Conservation (phyloP, 2,797 vertebrate genomes). For the Falco novaeseelandiae region DNA sequence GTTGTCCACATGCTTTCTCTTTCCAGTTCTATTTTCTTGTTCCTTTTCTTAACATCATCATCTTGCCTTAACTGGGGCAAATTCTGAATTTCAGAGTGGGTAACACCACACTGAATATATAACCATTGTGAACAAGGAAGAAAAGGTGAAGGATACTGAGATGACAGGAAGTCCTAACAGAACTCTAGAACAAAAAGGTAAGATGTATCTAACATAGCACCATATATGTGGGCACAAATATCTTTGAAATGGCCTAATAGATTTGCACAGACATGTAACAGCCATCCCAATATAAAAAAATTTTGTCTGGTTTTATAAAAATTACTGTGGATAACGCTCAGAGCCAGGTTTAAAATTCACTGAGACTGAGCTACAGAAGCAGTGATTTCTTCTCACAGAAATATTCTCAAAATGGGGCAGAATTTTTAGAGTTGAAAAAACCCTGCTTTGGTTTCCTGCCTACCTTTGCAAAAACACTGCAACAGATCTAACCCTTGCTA, state of each 20-base stretch:
- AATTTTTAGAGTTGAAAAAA: not conserved
- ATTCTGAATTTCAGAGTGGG: not conserved
- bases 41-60: not conserved
- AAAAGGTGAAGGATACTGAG: not conserved
- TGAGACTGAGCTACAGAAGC: not conserved
- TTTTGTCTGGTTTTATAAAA: not conserved
- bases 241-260: not conserved
- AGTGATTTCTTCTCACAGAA: not conserved
- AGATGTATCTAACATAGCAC: not conserved
- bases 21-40: not conserved
- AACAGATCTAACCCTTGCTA: not conserved
- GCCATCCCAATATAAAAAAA: not conserved
- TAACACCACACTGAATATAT: not conserved
- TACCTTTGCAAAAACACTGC: not conserved
- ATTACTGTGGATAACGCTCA: not conserved
- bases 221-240: accelerated
- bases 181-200: not conserved
- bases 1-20: not conserved
- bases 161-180: not conserved
- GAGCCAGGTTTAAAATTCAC: not conserved
- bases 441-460: not conserved
- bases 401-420: not conserved
- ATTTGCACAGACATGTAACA: not conserved
- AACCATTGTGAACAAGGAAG: not conserved
- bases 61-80: not conserved